phyloP scores from a whole-genome alignment of 2,888 invertebrate species.

The Sycophila texana region DNA sequence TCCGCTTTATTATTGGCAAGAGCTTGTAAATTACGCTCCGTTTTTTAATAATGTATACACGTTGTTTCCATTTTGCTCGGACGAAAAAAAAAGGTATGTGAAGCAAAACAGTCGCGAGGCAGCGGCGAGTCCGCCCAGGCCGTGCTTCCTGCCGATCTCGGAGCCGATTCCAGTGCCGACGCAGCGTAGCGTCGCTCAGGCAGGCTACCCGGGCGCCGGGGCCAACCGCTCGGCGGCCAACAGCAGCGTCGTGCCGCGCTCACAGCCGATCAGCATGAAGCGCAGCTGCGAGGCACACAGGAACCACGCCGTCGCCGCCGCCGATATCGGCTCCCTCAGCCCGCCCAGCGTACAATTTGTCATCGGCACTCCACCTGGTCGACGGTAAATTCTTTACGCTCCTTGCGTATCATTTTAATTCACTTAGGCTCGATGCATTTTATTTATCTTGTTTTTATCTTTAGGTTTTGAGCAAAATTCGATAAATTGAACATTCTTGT shows the following conservation, averaged over 20 bases:
- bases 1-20: background rate
- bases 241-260: conserved; percentile 83
- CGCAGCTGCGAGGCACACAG: conserved; percentile 82
- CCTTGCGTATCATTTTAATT: background rate
- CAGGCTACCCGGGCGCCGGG: conserved; percentile 38
- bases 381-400: conserved; percentile 75
- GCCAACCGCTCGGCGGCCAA: conserved; percentile 59
- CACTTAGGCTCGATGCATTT: background rate
- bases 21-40: background rate
- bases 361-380: conserved; percentile 90
- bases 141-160: conserved; percentile 83
- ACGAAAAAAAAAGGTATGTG: conserved; percentile 76
- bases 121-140: conserved; percentile 81
- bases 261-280: conserved; percentile 91
- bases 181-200: conserved; percentile 52
- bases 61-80: background rate
- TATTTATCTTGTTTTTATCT: background rate
- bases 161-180: conserved; percentile 88
- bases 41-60: background rate
- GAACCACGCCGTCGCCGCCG: conserved; percentile 76
- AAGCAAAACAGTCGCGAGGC: conserved; percentile 73
- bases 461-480: no score
- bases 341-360: conserved; percentile 93
- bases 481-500: no score
- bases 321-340: conserved; percentile 92